Evolutionary conservation across 2,113 vertebrate species (phyloP), one percentile per base, ranked within the genome.

Genomic region (Malurus melanocephalus): DNA sequence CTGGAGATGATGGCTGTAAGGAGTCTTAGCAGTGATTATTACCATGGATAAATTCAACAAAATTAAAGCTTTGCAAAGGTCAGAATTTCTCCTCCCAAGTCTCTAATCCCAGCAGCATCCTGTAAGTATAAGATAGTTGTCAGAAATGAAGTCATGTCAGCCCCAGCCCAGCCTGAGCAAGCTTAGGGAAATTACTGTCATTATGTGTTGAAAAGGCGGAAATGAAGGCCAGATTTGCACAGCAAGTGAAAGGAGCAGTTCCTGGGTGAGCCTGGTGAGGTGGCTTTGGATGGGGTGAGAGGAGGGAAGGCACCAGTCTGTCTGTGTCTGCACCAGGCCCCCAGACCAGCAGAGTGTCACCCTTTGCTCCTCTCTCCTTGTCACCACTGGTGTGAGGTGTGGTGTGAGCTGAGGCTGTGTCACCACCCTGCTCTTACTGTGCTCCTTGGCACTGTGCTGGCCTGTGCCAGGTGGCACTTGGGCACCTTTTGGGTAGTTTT

Each of bases 41-140:
- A 80, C 87, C 74, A 16, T 1, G 2, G 86, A 87, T 76, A 78
- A 95, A 93, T 76, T 82, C 73, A 89, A 86, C 69, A 85, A 73
- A 93, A 93, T 90, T 80, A 95, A 83, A 93, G 93, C 93, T 93
- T 77, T 89, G 68, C 71, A 93, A 89, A 77, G 68, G 72, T 72
- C 43, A 74, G 10, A 84, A 79, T 91, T 91, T 66, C 22, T 73
- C 66, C 78, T 84, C 46, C 61, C 49, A 65, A 60, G 74, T 80
- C 90, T 94, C 81, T 95, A 92, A 94, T 93, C 61, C 85, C 77
- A 83, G 66, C 59, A 81, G 77, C 48, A 38, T 42, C 42, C 38
- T 57, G 83, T 73, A 88, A 93, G 80, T 66, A 45, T 46, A 92
- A 92, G 69, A 74, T 85, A 79, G 43, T 68, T 94, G 85, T 86